These are phyloP conservation scores for Diadophis punctatus DNA, from an alignment of 2,113 vertebrate species.

Conservation along the genomic window DNA sequence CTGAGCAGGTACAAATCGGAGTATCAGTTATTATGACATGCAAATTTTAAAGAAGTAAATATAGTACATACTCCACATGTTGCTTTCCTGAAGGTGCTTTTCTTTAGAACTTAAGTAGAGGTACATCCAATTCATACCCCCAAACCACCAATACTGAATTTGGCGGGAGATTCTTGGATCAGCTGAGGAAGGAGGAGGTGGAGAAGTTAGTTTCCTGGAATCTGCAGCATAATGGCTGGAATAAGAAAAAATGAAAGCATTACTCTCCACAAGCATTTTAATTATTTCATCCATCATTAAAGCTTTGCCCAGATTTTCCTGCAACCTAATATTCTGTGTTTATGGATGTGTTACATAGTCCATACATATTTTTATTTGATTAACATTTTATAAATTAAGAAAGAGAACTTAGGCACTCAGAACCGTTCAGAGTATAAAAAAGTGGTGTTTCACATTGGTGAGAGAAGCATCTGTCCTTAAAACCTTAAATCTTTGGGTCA, in stretches of 20 bases:
- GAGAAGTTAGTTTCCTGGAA: background rate
- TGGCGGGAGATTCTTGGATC: background rate
- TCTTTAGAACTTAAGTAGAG: background rate
- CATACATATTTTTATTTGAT: background rate
- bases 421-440: background rate
- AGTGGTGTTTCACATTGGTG: background rate
- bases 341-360: background rate
- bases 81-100: background rate
- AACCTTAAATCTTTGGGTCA: background rate
- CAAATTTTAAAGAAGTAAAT: background rate
- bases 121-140: background rate
- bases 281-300: background rate
- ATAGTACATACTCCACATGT: background rate
- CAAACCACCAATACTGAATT: background rate
- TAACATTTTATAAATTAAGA: background rate
- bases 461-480: background rate
- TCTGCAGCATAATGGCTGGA: background rate
- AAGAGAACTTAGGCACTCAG: background rate
- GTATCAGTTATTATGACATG: background rate
- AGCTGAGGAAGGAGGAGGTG: background rate
- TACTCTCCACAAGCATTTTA: too few species aligned
- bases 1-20: conserved; percentile 79
- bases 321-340: background rate
- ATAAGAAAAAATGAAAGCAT: background rate
- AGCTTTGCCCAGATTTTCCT: background rate